phyloP scores from a whole-genome alignment of 2,888 invertebrate species.

The Melieria crassipennis region DNA sequence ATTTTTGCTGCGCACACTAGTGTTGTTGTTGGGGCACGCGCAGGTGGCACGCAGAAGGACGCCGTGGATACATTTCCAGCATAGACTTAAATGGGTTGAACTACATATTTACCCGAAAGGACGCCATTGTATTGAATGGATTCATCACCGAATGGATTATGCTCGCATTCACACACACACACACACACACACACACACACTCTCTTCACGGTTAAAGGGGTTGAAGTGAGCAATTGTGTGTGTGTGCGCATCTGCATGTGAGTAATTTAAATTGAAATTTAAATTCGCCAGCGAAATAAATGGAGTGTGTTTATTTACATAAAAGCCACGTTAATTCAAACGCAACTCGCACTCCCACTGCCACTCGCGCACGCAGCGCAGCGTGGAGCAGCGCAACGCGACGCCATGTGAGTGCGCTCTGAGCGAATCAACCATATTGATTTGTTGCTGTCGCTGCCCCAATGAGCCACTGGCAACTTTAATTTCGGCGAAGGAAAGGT shows the following conservation, averaged over 20 bases:
- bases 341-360: slow-evolving; percentile 14
- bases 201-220: not conserved
- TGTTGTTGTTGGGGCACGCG: slow-evolving; percentile 6
- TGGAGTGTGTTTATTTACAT: slow-evolving; percentile 42
- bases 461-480: no score
- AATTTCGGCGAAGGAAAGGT: no score
- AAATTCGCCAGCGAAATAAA: slow-evolving; percentile 41
- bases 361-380: no score
- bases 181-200: slow-evolving; percentile 21
- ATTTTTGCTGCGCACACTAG: slow-evolving; percentile 15
- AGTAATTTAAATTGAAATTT: slow-evolving; percentile 46
- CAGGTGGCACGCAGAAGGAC: slow-evolving; percentile 38
- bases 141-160: slow-evolving; percentile 33
- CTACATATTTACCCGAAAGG: slow-evolving; percentile 19
- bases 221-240: not conserved
- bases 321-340: slow-evolving; percentile 38
- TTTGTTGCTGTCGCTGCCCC: no score
- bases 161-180: slow-evolving; percentile 3
- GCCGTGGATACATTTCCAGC: slow-evolving; percentile 26
- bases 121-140: slow-evolving; percentile 24
- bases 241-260: slow-evolving; percentile 31
- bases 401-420: no score
- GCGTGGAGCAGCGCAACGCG: no score
- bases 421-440: no score
- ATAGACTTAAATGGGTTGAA: slow-evolving; percentile 30